phyloP scores from a whole-genome alignment of 1,140 invertebrate genomes.

The Megathymus violae region DNA sequence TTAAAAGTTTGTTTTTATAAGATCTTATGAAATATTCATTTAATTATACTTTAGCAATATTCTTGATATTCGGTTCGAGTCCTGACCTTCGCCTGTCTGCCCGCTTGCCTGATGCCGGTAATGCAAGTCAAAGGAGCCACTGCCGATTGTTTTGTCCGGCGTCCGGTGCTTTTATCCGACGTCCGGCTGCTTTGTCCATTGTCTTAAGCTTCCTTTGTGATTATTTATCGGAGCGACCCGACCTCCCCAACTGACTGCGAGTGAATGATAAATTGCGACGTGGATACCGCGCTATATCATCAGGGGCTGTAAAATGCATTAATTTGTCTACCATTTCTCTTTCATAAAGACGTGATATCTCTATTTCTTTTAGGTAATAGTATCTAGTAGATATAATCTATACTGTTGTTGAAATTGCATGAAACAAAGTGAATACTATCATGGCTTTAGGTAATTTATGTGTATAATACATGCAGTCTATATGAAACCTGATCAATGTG shows the following conservation, averaged over 20 bases:
- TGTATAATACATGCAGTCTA: too few relatives aligned
- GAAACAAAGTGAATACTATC: too few relatives aligned
- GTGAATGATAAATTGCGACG: constrained; percentile 27
- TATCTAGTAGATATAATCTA: too few relatives aligned
- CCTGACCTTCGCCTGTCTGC: not conserved
- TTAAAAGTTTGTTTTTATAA: too few relatives aligned
- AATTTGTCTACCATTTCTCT: too few relatives aligned
- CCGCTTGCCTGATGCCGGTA: constrained; percentile 1
- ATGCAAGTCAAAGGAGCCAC: constrained; percentile 16
- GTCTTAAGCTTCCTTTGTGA: constrained; percentile 25
- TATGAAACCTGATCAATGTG: too few relatives aligned
- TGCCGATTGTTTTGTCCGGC: constrained; percentile 13
- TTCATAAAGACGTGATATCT: not conserved
- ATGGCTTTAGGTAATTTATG: too few relatives aligned
- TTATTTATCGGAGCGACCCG: constrained; percentile 18
- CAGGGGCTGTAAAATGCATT: not conserved
- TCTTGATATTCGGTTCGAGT: not conserved
- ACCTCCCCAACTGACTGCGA: not conserved
- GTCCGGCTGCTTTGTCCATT: constrained; percentile 26
- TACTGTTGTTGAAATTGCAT: too few relatives aligned
- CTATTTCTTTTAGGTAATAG: too few relatives aligned
- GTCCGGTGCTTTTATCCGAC: constrained; percentile 12
- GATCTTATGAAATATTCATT: too few relatives aligned
- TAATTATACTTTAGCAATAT: too few relatives aligned
- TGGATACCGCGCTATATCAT: constrained; percentile 1